phyloP scores from a whole-genome alignment of 2,888 invertebrate genomes.

The Pherbina coryleti region DNA sequence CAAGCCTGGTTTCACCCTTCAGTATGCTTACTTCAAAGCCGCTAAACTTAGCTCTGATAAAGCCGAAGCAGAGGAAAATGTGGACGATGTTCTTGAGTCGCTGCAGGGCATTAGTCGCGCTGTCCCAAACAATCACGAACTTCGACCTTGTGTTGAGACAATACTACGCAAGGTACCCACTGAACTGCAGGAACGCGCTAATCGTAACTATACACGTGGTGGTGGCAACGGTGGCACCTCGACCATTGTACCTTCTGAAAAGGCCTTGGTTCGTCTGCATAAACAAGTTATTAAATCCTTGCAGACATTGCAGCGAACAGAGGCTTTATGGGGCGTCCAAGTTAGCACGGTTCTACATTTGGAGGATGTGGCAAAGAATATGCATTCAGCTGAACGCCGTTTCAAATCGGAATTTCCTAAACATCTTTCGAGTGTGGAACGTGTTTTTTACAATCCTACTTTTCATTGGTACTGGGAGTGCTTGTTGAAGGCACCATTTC shows the following conservation, averaged over 20 bases:
- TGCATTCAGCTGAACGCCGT: constrained; percentile 72
- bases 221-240: constrained; percentile 72
- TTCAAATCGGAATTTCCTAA: constrained; percentile 80
- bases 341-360: constrained; percentile 83
- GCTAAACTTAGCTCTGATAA: constrained; percentile 95
- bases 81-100: constrained; percentile 95
- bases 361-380: constrained; percentile 89
- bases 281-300: constrained; percentile 92
- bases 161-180: constrained; percentile 89
- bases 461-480: constrained; percentile 98
- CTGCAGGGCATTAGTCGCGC: constrained; percentile 85
- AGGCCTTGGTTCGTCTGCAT: constrained; percentile 89
- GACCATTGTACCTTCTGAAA: constrained; percentile 81
- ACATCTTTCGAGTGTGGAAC: constrained; percentile 73
- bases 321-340: constrained; percentile 92
- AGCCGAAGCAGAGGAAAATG: constrained; percentile 95
- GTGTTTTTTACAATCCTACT: constrained; percentile 77
- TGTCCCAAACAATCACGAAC: constrained; percentile 80
- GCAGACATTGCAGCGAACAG: constrained; percentile 92
- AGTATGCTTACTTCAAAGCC: constrained; percentile 91
- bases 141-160: constrained; percentile 86
- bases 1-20: constrained; percentile 85
- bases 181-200: constrained; percentile 81
- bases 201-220: constrained; percentile 72
- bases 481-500: constrained; percentile 80